Evolutionary conservation across 1,140 invertebrate species (phyloP), one percentile per base, ranked within the genome.

Genomic region (Drosophila athabasca): DNA sequence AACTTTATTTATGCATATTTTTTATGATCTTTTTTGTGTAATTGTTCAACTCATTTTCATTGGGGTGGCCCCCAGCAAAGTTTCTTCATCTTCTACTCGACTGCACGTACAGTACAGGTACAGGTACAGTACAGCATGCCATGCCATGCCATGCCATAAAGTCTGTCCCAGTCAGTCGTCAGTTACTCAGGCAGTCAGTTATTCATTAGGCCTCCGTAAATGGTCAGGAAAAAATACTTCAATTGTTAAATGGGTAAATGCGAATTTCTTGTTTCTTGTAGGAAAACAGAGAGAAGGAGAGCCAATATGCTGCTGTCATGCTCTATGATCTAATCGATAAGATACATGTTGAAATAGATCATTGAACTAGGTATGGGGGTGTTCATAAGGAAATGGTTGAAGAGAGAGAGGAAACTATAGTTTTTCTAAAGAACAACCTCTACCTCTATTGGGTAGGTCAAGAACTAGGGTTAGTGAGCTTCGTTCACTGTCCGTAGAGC

Each of bases 221-320:
- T 83, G 82, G 82, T 72, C 67, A 71, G 76, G 51, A 44, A 74
- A 51, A 85, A 81, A 84, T 69, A 68, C 68, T 64, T 64, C 31
- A 60, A 65, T 62, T 67, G 66, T 65, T 78, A 69, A 69, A 75
- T 80, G 70, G 70, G 55, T 82, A 83, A 87, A 87, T 88, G 79
- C 57, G 67, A 62, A 83, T 87, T 88, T 87, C 83, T 79, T 82
- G 82, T 88, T 75, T 65, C 29, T 35, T 43, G 35, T 35, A 52
- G 51, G 3, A 49, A 44, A 6, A 49, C 24, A n/a, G 35, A 55
- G 49, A 57, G 50, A 52, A 48, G 65, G 48, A 41, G 53, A 62
- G 53, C 49, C 39, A n/a, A n/a, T n/a, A n/a, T 45, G 62, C 66
- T 58, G 24, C n/a, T 50, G 48, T 22, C 35, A 46, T 52, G 64